Evolutionary conservation across 2,113 vertebrate genomes (phyloP), one percentile per base, ranked within the genome.

Genomic region (Ranitomeya imitator): DNA sequence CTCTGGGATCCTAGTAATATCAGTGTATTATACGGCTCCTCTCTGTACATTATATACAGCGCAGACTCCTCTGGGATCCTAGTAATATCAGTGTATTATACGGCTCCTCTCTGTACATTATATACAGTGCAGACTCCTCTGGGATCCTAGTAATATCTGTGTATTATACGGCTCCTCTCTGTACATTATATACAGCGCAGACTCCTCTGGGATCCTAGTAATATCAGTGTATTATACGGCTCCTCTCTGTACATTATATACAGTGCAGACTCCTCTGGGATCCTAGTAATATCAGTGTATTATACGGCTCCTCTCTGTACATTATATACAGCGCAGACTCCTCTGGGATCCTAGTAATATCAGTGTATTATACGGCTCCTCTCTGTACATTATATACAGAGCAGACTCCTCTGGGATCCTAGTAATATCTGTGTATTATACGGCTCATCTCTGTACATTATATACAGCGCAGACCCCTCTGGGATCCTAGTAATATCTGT

Each of bases 311-410:
- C 16, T 61, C 60, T 19, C 0, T 61, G 19, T 61, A 31, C 26
- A 1, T 31, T 31, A 31, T 61, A 61, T 18, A 61, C 16, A 4
- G 19, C 19, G 19, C 60, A 61, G 4, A 19, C 26, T 31, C 26
- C 26, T 31, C 26, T 31, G 26, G 16, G 83, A 31, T 73, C 15
- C 52, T 21, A 85, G 65, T 74, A 74, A 74, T 84, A 84, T 85
- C 67, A 74, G 83, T 73, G 69, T 59, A 74, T 67, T 67, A 83
- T 16, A 83, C 60, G 21, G 16, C 81, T 65, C 81, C 81, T 67
- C 14, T 85, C 45, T 85, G 31, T 85, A 85, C 67, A 74, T 21
- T 69, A 73, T 85, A 85, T 67, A 73, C 21, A 85, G 82, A 14
- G 11, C 31, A 54, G 31, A 23, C 26, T 31, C 26, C 26, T 31